Evolutionary conservation across 1,140 invertebrate species (phyloP), one percentile per base, ranked within the genome.

Genomic region (Drosophila tristis): DNA sequence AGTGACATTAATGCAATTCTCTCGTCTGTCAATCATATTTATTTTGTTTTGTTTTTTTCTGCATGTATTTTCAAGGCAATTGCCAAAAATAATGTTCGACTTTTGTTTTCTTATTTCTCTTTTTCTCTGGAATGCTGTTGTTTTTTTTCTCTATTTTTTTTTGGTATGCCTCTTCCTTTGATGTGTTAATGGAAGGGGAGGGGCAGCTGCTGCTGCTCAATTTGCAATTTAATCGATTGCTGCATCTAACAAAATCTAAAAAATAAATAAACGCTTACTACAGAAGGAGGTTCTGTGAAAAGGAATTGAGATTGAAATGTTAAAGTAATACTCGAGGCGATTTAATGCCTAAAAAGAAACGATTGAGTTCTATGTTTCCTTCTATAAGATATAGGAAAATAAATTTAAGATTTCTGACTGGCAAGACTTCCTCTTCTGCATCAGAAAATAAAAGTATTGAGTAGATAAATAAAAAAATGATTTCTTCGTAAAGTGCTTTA

Each of bases 1-100:
- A 81, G 78, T 82, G 82, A 86, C 82, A 86, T 81, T 86, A 86
- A 86, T 86, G 63, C 82, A 65, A 86, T 86, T 86, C 73, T 29
- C 29, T 43, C 58, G 59, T 59, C 62, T 75, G 82, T 86, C 82
- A 86, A 82, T 86, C 82, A 86, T 86, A 67, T 81, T 84, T 70
- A 11, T 39, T 39, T 39, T 11, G 4, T 13, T 39, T 39, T 39
- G 13, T 39, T 39, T 39, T 39, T 39, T 13, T 4, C 9, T 3
- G 35, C 8, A 35, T 39, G 57, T 68, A 58, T 77, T 76, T 57
- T 44, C 57, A 75, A 65, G 50, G 51, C 60, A 74, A 75, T 55
- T 58, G 48, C 72, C 72, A 75, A 51, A 66, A 76, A 76, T 76
- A 75, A 67, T 75, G 50, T 58, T 65, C 54, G 44, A 53, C 71